These are phyloP conservation scores for Melanogrammus aeglefinus DNA, from an alignment of 2,797 vertebrate species.

Conservation along the genomic window DNA sequence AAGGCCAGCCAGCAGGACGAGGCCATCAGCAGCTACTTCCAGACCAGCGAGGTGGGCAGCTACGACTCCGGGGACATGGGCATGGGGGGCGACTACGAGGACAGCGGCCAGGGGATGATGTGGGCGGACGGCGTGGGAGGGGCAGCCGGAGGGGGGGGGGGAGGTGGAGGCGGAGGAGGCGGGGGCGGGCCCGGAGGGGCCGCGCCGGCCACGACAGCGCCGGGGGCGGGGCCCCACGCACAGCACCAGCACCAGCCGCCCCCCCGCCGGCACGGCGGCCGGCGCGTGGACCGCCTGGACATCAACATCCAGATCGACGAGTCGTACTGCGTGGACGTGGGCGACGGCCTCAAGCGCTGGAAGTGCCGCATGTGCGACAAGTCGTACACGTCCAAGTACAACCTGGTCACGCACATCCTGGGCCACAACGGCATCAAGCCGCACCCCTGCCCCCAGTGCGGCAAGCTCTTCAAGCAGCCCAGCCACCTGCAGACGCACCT, in stretches of 20 bases:
- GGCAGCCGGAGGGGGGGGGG: constrained; percentile 58
- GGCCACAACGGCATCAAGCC: constrained; percentile 98
- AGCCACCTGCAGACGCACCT: constrained; percentile 97
- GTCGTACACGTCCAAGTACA: constrained; percentile 98
- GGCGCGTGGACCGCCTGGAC: constrained; percentile 92
- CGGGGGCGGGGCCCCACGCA: constrained; percentile 15
- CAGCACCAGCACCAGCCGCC: constrained; percentile 60
- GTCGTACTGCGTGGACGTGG: constrained; percentile 93
- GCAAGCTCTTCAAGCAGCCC: constrained; percentile 97
- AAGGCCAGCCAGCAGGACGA: constrained; percentile 70
- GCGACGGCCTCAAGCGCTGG: constrained; percentile 93
- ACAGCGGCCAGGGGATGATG: constrained; percentile 70
- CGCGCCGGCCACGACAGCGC: constrained; percentile 53
- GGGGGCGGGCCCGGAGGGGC: constrained; percentile 63
- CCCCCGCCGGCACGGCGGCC: constrained; percentile 77
- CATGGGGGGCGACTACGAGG: constrained; percentile 75
- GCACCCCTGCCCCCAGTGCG: constrained; percentile 90
- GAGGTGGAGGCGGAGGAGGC: constrained; percentile 53
- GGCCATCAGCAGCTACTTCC: constrained; percentile 78
- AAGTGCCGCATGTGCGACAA: constrained; percentile 98
- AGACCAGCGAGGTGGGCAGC: constrained; percentile 72
- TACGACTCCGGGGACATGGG: constrained; percentile 77
- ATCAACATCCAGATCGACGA: constrained; percentile 98
- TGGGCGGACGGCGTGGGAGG: constrained; percentile 68
- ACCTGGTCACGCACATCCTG: constrained; percentile 95